These are phyloP conservation scores for Octodonta nipae DNA, from an alignment of 2,888 invertebrate species.

Conservation along the genomic window DNA sequence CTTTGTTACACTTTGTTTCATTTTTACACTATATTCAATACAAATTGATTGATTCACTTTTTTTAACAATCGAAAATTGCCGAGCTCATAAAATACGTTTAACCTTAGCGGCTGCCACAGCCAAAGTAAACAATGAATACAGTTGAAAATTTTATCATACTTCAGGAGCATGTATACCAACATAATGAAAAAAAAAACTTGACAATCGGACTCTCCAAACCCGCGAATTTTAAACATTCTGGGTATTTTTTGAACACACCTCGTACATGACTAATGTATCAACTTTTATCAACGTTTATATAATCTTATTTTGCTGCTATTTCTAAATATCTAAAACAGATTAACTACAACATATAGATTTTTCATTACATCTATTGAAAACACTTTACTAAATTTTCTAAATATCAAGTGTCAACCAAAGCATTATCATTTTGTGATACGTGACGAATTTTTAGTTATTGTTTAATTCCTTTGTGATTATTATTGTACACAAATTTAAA, in stretches of 20 bases:
- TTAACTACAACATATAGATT: too few species aligned
- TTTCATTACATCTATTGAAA: too few species aligned
- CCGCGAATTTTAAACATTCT: neutral
- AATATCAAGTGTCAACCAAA: too few species aligned
- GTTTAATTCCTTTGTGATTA: too few species aligned
- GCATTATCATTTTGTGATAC: too few species aligned
- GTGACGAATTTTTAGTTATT: too few species aligned
- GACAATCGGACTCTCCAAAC: neutral
- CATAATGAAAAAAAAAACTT: neutral
- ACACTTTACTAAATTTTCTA: too few species aligned
- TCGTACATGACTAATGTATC: too few species aligned
- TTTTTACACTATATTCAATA: conserved; percentile 2
- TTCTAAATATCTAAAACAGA: too few species aligned
- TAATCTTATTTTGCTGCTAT: too few species aligned
- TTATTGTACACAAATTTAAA: too few species aligned
- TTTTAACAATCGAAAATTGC: neutral
- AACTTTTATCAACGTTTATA: too few species aligned
- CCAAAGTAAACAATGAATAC: neutral
- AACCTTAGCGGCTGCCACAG: neutral
- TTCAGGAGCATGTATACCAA: neutral
- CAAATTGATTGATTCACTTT: neutral
- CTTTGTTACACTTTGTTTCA: neutral
- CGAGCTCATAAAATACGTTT: neutral
- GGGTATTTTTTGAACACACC: neutral
- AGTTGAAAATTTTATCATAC: neutral